Evolutionary conservation across 53 echinoderm and acorn worm genomes (phyloP).

Genomic region (Holothuria scabra): DNA sequence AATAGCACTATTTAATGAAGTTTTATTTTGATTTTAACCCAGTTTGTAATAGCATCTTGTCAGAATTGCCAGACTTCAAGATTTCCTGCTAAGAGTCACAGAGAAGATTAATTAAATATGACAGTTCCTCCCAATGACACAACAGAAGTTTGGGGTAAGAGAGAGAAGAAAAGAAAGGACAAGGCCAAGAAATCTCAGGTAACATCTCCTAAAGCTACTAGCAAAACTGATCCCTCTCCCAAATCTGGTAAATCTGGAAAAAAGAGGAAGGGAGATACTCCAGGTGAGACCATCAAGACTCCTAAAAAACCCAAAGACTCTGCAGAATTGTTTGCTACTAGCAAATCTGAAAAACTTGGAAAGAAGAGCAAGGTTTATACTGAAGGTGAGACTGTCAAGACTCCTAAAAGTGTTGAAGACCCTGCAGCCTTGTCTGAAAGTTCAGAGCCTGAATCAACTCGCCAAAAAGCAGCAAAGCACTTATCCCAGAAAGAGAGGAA

Average conservation of each 20-base stretch:
- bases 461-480: neutral
- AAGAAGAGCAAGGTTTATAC: neutral
- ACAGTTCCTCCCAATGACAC: no score
- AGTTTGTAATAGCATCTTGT: no score
- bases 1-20: no score
- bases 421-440: neutral
- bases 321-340: no score
- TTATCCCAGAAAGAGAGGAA: neutral
- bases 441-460: neutral
- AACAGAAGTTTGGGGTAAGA: neutral
- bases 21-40: no score
- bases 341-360: neutral
- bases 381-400: neutral
- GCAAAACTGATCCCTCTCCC: neutral
- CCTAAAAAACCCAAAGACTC: neutral
- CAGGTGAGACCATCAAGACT: neutral
- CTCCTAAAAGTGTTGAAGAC: neutral
- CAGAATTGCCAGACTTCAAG: no score
- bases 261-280: neutral
- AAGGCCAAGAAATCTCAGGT: neutral
- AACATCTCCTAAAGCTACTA: neutral
- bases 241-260: neutral
- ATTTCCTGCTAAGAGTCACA: no score
- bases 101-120: no score
- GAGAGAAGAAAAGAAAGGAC: neutral